Evolutionary conservation across 2,888 invertebrate genomes (phyloP).

Genomic region (Patella depressa): DNA sequence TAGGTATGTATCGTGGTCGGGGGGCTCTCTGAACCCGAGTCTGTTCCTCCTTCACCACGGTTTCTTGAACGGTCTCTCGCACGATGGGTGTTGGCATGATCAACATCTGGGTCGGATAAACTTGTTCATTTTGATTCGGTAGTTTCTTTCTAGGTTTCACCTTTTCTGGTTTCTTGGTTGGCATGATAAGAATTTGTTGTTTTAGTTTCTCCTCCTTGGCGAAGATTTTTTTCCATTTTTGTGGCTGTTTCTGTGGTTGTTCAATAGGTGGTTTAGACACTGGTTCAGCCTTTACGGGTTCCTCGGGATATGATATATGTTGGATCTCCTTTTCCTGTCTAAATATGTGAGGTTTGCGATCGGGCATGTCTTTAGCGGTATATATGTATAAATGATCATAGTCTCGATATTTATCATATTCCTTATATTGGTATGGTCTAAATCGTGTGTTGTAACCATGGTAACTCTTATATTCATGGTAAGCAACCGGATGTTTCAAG

Average conservation of each 20-base stretch:
- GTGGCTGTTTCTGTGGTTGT: neutral
- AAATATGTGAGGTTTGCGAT: neutral
- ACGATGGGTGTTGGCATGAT: neutral
- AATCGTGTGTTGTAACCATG: neutral
- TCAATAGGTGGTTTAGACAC: neutral
- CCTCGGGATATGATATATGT: neutral
- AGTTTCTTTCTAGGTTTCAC: constrained; percentile 8
- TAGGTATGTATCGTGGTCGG: neutral
- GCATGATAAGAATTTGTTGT: neutral
- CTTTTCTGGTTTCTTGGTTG: neutral
- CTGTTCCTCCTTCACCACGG: neutral
- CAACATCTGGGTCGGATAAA: neutral
- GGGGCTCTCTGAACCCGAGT: neutral
- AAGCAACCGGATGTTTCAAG: neutral
- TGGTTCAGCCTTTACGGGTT: neutral
- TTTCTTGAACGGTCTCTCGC: neutral
- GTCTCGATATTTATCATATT: too few relatives aligned
- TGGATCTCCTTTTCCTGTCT: neutral
- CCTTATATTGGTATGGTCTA: neutral
- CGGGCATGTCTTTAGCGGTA: neutral
- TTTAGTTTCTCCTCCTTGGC: neutral
- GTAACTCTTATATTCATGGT: neutral
- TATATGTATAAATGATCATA: neutral
- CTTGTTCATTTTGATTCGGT: neutral
- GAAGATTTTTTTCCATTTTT: neutral